Conservation (phyloP, 2,113 vertebrate genomes). For the Potamarius usumacintae region DNA sequence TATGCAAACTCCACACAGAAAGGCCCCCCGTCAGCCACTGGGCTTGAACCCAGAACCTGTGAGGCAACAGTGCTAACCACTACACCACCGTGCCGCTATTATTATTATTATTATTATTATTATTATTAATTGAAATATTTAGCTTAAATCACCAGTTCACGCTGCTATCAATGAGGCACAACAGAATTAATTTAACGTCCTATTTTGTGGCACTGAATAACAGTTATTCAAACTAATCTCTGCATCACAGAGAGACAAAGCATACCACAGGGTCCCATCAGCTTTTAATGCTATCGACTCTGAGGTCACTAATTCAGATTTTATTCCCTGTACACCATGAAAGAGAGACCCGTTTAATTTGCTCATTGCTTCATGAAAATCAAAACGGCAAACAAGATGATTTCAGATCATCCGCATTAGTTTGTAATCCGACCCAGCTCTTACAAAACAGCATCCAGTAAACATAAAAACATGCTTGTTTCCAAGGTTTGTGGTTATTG, state of each 20-base stretch:
- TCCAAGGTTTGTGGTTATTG: background rate
- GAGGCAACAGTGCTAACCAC: too few relatives aligned
- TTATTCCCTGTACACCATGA: conserved; percentile 34
- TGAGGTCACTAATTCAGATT: conserved; percentile 38
- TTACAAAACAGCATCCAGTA: background rate
- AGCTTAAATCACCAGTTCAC: background rate
- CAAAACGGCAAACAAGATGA: conserved; percentile 5
- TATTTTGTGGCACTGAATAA: conserved; percentile 12
- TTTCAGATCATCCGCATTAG: background rate
- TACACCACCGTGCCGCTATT: too few relatives aligned
- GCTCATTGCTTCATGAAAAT: background rate
- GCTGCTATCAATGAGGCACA: background rate
- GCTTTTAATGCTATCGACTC: conserved; percentile 40
- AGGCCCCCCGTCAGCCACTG: too few relatives aligned
- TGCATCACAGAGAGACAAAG: conserved; percentile 21
- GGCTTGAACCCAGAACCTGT: too few relatives aligned
- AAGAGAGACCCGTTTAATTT: conserved; percentile 44
- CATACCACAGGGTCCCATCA: conserved; percentile 31
- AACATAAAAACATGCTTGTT: background rate
- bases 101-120: too few relatives aligned
- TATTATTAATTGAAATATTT: background rate
- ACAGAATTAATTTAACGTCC: background rate
- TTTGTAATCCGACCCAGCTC: background rate
- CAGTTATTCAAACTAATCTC: conserved; percentile 30
- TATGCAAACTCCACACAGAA: too few relatives aligned